phyloP scores from a whole-genome alignment of 92 coral and sea anemone genomes.

The Phenganax subtilis region DNA sequence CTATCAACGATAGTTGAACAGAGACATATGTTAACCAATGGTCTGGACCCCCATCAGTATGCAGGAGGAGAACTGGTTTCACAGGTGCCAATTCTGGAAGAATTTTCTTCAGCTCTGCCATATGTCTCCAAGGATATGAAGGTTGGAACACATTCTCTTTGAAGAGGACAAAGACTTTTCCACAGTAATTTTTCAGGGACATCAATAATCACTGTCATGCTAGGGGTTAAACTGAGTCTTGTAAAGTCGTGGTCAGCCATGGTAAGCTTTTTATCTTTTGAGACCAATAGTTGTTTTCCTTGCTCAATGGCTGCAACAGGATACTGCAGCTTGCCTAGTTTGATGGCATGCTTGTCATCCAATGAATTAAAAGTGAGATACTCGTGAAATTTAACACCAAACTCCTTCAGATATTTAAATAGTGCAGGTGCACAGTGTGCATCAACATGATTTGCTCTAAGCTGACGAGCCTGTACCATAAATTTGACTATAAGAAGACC shows the following conservation, averaged over 20 bases:
- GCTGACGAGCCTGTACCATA: conserved; percentile 49
- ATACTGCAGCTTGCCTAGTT: conserved; percentile 1
- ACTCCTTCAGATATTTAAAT: conserved; percentile 39
- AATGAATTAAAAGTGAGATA: conserved; percentile 18
- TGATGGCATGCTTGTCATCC: conserved; percentile 34
- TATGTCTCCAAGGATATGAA: conserved; percentile 43
- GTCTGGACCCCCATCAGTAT: conserved; percentile 45
- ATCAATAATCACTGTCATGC: conserved; percentile 46
- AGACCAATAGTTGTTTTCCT: conserved; percentile 28
- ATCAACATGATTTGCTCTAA: conserved; percentile 48
- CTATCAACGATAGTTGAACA: conserved; percentile 21
- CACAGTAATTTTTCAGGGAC: conserved; percentile 45
- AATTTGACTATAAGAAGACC: conserved; percentile 39
- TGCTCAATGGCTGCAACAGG: conserved; percentile 21
- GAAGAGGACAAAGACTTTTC: conserved; percentile 42
- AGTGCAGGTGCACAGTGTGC: conserved; percentile 50
- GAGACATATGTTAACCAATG: conserved; percentile 33
- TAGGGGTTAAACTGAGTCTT: conserved; percentile 46
- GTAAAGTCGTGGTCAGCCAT: conserved; percentile 52
- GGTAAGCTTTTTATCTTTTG: conserved; percentile 35
- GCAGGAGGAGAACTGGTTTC: conserved; percentile 31
- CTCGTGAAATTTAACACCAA: conserved; percentile 24
- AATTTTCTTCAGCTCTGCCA: conserved; percentile 45
- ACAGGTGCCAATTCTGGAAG: conserved; percentile 28
- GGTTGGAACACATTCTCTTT: conserved; percentile 47